Conservation (phyloP, 2,888 invertebrate genomes). For the Stegana nigrithorax region DNA sequence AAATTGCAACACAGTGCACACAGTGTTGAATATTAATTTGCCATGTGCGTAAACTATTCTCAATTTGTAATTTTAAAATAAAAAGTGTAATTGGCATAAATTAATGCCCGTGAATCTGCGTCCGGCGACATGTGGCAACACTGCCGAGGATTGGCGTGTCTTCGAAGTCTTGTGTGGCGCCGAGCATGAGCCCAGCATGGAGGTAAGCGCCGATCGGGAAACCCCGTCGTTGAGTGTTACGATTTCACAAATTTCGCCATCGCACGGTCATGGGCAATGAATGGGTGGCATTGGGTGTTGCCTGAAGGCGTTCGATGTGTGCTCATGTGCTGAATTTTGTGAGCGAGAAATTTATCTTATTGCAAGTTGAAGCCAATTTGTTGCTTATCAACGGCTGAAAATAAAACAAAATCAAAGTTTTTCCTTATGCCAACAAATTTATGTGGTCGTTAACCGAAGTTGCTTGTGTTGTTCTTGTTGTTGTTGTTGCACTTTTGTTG, state of each 20-base stretch:
- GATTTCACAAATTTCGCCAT: neutral
- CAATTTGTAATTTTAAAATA: neutral
- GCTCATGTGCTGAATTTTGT: neutral
- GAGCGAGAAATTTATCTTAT: constrained; percentile 1
- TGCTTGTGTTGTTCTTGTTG: constrained; percentile 16
- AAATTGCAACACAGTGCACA: neutral
- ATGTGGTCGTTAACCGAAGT: constrained; percentile 56
- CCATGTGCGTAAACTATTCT: neutral
- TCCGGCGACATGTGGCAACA: constrained; percentile 65
- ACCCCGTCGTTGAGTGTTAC: neutral
- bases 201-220: too few species aligned
- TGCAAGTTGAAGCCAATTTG: constrained; percentile 32
- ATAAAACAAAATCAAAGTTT: constrained; percentile 17
- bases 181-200: constrained; percentile 10
- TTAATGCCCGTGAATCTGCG: constrained; percentile 33
- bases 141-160: constrained; percentile 80
- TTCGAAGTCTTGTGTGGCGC: constrained; percentile 75
- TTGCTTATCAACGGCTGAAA: constrained; percentile 32
- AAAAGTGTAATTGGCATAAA: neutral
- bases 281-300: too few species aligned
- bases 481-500: constrained; percentile 19
- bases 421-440: constrained; percentile 36
- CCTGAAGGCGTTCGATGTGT: neutral
- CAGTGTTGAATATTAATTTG: neutral
- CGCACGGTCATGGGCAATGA: neutral